Percentiles rank a stretch among this genome's conserved stretches.
phyloP scores from a whole-genome alignment of 2,888 invertebrate genomes.

The Mycogona germanica region DNA sequence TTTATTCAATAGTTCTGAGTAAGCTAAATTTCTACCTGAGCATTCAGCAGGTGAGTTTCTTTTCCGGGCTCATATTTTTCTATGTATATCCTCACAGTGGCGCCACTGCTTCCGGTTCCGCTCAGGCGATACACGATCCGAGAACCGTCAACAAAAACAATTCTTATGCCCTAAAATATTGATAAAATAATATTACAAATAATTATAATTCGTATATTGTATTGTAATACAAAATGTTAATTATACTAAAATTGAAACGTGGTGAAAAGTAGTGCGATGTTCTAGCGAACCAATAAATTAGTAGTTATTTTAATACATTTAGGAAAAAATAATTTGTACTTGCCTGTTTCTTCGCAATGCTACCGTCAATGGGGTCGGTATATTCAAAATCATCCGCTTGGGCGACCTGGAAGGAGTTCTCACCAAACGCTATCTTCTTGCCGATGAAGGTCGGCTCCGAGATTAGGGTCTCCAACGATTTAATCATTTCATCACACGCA shows the following conservation, averaged over 20 bases:
- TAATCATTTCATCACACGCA: slow-evolving; percentile 83
- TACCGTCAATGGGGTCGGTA: slow-evolving; percentile 87
- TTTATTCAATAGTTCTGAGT: slow-evolving; percentile 3
- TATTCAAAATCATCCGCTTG: slow-evolving; percentile 89
- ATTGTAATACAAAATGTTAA: not conserved
- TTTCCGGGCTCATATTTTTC: slow-evolving; percentile 75
- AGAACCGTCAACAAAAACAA: slow-evolving; percentile 90
- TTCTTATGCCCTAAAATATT: slow-evolving; percentile 70
- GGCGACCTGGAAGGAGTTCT: slow-evolving; percentile 59
- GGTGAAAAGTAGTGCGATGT: no score
- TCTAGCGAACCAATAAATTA: not conserved
- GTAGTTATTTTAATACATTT: no score
- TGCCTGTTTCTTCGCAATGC: slow-evolving; percentile 77
- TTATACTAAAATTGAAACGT: not conserved
- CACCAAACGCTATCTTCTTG: slow-evolving; percentile 33
- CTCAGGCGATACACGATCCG: slow-evolving; percentile 86
- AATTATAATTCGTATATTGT: not conserved
- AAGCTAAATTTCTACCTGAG: slow-evolving; percentile 34
- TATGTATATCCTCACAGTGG: slow-evolving; percentile 90
- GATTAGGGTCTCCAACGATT: slow-evolving; percentile 55
- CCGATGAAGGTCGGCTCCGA: slow-evolving; percentile 41
- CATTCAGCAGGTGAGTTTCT: slow-evolving; percentile 37
- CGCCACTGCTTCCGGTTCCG: slow-evolving; percentile 96
- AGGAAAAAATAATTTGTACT: slow-evolving; percentile 17
- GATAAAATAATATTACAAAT: not conserved